A percentile compares a stretch with the other conserved stretches of the same genome.
These are phyloP conservation scores for Chaetodon trifasciatus DNA, from an alignment of 2,797 vertebrate species.

Conservation along the genomic window DNA sequence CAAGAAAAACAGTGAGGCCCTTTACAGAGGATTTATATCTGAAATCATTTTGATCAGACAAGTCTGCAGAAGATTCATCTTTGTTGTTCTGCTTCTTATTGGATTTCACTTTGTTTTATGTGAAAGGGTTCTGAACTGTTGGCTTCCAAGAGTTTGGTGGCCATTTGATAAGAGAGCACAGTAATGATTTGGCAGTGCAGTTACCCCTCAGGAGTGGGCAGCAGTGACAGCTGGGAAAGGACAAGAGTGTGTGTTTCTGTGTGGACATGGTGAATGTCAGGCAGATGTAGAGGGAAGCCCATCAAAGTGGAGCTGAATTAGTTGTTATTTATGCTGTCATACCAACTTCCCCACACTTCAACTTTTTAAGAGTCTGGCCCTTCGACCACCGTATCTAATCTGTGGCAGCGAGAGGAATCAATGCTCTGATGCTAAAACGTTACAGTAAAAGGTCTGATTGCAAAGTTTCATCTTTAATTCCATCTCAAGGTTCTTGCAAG, in stretches of 20 bases:
- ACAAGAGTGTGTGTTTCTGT: constrained; percentile 41
- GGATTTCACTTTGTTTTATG: constrained; percentile 71
- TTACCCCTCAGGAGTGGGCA: constrained; percentile 45
- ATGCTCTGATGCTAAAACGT: constrained; percentile 2
- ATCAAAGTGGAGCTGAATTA: constrained; percentile 49
- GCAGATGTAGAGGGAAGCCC: constrained; percentile 47
- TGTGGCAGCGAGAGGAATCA: neutral
- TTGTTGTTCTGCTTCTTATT: constrained; percentile 64
- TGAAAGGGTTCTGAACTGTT: constrained; percentile 61
- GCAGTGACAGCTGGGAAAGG: constrained; percentile 58
- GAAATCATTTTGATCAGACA: constrained; percentile 63
- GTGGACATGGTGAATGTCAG: constrained; percentile 55
- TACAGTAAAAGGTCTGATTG: constrained; percentile 1
- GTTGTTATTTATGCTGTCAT: constrained; percentile 50
- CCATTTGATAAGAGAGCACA: constrained; percentile 56
- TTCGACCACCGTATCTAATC: neutral
- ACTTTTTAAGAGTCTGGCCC: constrained; percentile 14
- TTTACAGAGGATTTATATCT: constrained; percentile 55
- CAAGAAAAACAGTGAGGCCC: constrained; percentile 48
- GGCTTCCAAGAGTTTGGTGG: constrained; percentile 51
- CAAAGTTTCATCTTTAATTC: neutral
- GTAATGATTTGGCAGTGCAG: constrained; percentile 62
- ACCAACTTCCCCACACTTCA: constrained; percentile 8
- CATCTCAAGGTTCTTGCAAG: neutral
- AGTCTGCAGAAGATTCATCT: constrained; percentile 60